Evolutionary conservation across 2,113 vertebrate species (phyloP).

Genomic region (Marcusenius ussheri): DNA sequence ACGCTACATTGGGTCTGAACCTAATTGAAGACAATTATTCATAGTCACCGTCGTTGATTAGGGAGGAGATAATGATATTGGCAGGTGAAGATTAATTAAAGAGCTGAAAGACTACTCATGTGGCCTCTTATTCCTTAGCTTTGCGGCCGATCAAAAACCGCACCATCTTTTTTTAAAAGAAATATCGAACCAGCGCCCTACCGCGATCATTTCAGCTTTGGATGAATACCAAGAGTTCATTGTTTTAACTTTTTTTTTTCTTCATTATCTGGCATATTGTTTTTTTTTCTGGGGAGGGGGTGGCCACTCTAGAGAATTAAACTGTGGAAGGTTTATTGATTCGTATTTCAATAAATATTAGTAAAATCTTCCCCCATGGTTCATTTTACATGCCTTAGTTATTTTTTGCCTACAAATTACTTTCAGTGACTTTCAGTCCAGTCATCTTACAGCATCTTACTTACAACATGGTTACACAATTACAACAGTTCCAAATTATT

Average conservation of each 20-base stretch:
- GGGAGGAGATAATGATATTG: constrained; percentile 1
- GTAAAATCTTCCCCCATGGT: neutral
- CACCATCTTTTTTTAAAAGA: neutral
- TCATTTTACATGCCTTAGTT: neutral
- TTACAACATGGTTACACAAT: neutral
- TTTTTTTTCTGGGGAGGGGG: neutral
- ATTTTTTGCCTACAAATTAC: neutral
- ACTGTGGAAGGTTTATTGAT: constrained; percentile 10
- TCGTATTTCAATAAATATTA: constrained; percentile 9
- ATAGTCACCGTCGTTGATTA: neutral
- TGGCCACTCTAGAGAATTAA: constrained; percentile 13
- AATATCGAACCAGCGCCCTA: neutral
- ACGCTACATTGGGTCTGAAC: neutral
- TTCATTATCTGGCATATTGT: neutral
- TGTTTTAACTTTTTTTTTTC: constrained; percentile 2
- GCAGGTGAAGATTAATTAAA: constrained; percentile 23
- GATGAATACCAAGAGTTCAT: constrained; percentile 9
- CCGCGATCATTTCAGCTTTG: neutral
- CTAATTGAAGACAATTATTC: constrained; percentile 15
- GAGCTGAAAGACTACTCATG: neutral
- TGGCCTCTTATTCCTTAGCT: neutral
- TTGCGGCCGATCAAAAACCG: neutral
- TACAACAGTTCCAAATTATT: neutral
- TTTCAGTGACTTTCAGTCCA: neutral
- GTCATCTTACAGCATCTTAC: neutral